phyloP scores from a whole-genome alignment of 2,888 invertebrate species.

The Nomada flava region DNA sequence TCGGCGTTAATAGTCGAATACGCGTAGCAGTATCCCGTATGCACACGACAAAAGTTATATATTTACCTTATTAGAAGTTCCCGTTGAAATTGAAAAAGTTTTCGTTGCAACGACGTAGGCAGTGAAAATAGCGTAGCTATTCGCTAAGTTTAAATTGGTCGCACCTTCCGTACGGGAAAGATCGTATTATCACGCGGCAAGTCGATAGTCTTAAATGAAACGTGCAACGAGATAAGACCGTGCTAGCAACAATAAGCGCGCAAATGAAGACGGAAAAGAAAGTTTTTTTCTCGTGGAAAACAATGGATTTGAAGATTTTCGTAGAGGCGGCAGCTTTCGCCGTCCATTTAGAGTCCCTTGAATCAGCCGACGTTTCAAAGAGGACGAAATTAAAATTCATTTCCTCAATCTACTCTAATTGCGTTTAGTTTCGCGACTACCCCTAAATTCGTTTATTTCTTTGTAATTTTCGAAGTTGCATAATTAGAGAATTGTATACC shows the following conservation, averaged over 20 bases:
- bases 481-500: conserved; percentile 15
- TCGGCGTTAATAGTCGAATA: conserved; percentile 11
- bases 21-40: conserved; percentile 19
- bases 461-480: conserved; percentile 35
- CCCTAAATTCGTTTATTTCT: conserved; percentile 32
- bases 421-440: conserved; percentile 44
- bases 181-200: conserved; percentile 60
- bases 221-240: conserved; percentile 56
- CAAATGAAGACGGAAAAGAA: conserved; percentile 53
- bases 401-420: conserved; percentile 53
- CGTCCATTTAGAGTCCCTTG: conserved; percentile 50
- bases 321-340: conserved; percentile 19
- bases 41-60: conserved; percentile 25
- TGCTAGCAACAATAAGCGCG: conserved; percentile 58
- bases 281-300: conserved; percentile 59
- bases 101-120: conserved; percentile 47
- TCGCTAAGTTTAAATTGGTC: conserved; percentile 69
- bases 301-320: conserved; percentile 63
- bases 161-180: conserved; percentile 47
- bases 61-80: conserved; percentile 63
- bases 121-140: conserved; percentile 50
- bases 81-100: conserved; percentile 67
- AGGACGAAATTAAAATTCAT: conserved; percentile 57
- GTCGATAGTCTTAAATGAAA: conserved; percentile 63
- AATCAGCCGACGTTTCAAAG: conserved; percentile 44